A percentile compares a stretch with the other conserved stretches of the same genome.
Conservation (phyloP, 2,888 invertebrate genomes). For the Alloplasta piceator region DNA sequence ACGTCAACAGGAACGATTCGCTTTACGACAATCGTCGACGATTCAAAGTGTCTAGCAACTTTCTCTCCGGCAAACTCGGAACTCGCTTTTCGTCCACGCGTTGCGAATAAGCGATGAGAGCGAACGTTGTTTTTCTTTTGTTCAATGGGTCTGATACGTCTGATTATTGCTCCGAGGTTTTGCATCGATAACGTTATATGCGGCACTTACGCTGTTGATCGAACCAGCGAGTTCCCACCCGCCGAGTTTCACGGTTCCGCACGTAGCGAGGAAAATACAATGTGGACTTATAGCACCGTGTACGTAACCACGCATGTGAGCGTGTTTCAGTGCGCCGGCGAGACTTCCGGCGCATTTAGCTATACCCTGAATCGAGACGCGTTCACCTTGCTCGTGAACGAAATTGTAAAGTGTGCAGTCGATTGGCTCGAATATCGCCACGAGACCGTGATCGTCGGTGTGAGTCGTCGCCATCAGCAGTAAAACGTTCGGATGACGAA, state of each 20-base stretch:
- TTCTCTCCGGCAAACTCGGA: slow-evolving; percentile 50
- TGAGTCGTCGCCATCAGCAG: slow-evolving; percentile 77
- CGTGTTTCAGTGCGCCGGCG: slow-evolving; percentile 75
- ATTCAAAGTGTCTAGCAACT: slow-evolving; percentile 33
- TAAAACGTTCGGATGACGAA: slow-evolving; percentile 77
- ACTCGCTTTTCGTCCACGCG: slow-evolving; percentile 52
- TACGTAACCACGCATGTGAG: slow-evolving; percentile 77
- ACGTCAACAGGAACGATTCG: slow-evolving; percentile 53
- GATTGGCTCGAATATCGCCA: slow-evolving; percentile 77
- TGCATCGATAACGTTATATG: not conserved
- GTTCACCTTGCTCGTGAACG: slow-evolving; percentile 77
- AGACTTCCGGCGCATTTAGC: slow-evolving; percentile 75
- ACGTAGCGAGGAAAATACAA: slow-evolving; percentile 76
- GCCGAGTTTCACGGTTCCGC: slow-evolving; percentile 76
- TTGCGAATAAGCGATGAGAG: slow-evolving; percentile 40
- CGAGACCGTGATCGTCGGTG: slow-evolving; percentile 73
- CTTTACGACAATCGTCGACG: slow-evolving; percentile 10
- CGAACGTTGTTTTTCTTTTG: not conserved
- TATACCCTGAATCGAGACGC: slow-evolving; percentile 74
- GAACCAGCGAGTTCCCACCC: slow-evolving; percentile 78
- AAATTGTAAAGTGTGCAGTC: slow-evolving; percentile 78
- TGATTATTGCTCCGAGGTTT: not conserved
- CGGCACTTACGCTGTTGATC: slow-evolving; percentile 69
- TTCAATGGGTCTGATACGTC: not conserved
- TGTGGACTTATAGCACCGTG: slow-evolving; percentile 78